Percentiles rank a stretch among this genome's conserved stretches.
These are phyloP conservation scores for Lucilia sericata DNA, from an alignment of 1,140 invertebrate genomes.

Conservation along the genomic window DNA sequence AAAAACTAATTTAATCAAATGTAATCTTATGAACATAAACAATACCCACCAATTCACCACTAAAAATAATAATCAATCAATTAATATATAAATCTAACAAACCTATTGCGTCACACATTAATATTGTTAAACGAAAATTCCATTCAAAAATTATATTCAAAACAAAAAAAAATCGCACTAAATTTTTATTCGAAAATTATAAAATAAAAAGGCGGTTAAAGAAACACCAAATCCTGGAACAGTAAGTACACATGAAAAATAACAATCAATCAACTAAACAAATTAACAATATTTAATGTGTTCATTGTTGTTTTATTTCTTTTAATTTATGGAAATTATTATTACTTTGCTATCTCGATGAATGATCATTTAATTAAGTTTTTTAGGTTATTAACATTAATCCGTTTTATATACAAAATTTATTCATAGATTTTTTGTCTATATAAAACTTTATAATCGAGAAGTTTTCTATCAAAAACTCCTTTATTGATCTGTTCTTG, in stretches of 20 bases:
- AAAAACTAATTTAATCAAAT: slow-evolving; percentile 30
- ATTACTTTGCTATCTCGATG: neutral
- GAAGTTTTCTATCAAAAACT: too few relatives aligned
- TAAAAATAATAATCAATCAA: neutral
- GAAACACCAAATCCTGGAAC: slow-evolving; percentile 67
- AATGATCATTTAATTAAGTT: neutral
- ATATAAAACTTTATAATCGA: too few relatives aligned
- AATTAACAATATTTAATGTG: slow-evolving; percentile 25
- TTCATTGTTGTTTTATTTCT: neutral
- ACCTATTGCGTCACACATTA: slow-evolving; percentile 42
- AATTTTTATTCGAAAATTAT: slow-evolving; percentile 37
- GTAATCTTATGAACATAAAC: slow-evolving; percentile 17
- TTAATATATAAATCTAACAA: slow-evolving; percentile 1
- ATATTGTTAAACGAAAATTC: slow-evolving; percentile 35
- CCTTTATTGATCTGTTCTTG: too few relatives aligned
- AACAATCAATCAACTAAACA: slow-evolving; percentile 12
- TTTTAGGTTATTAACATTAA: too few relatives aligned
- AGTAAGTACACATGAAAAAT: slow-evolving; percentile 65
- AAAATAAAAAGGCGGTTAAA: slow-evolving; percentile 67
- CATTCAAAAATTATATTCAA: neutral
- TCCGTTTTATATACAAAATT: too few relatives aligned
- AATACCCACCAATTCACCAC: slow-evolving; percentile 16
- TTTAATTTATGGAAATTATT: neutral
- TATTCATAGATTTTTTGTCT: too few relatives aligned
- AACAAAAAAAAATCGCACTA: slow-evolving; percentile 30